Conservation (phyloP, 2,888 invertebrate genomes). For the Cataglyphis rosenhaueri region DNA sequence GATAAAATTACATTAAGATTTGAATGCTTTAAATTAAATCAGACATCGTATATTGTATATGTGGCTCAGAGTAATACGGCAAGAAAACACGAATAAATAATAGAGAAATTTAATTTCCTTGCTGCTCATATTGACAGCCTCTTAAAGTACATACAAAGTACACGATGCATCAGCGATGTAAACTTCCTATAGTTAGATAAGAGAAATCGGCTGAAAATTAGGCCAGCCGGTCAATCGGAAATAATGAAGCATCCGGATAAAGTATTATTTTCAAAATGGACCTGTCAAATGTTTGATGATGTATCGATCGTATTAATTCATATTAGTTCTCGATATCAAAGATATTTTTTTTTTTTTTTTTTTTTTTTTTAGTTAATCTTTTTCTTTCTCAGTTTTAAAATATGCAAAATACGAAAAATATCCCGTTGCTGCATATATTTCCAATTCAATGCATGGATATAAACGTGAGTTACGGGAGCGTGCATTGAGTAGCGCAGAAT, state of each 20-base stretch:
- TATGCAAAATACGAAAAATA: background rate
- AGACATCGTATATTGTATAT: background rate
- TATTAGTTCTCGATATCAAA: background rate
- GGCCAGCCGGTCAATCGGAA: constrained; percentile 75
- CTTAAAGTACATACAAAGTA: constrained; percentile 57
- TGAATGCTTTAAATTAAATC: background rate
- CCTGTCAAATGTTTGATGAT: background rate
- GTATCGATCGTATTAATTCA: background rate
- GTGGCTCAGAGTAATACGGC: background rate
- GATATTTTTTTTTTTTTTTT: background rate
- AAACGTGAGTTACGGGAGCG: constrained; percentile 13
- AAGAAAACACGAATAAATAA: constrained; percentile 15
- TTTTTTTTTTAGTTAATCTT: background rate
- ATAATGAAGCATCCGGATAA: constrained; percentile 65
- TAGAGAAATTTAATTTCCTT: constrained; percentile 22
- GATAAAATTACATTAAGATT: background rate
- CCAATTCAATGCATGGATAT: constrained; percentile 3
- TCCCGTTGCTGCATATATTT: constrained; percentile 13
- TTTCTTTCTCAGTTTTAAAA: background rate
- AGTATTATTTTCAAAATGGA: constrained; percentile 69
- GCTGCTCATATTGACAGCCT: background rate
- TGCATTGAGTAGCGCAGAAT: background rate
- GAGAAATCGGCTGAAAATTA: constrained; percentile 72
- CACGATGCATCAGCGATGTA: constrained; percentile 43
- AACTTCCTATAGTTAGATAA: constrained; percentile 57